These are phyloP conservation scores for Mesaphorura yosii DNA, from an alignment of 1,140 invertebrate genomes.

Conservation along the genomic window DNA sequence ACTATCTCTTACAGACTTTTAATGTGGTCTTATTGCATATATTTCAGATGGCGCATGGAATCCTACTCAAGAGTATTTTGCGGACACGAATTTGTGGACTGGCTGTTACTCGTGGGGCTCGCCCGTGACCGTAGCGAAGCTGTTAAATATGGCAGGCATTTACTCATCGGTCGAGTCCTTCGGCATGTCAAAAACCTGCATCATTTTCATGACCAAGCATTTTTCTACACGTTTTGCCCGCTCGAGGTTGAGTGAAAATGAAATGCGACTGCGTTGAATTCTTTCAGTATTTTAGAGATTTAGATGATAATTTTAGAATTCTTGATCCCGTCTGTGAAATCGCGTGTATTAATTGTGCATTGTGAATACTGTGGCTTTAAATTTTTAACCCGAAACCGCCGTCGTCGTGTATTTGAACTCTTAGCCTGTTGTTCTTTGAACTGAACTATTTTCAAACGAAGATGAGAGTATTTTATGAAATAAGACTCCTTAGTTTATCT, in stretches of 20 bases:
- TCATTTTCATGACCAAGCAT: constrained; percentile 53
- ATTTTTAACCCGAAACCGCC: too few species aligned
- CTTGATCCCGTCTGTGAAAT: too few species aligned
- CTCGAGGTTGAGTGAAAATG: neutral
- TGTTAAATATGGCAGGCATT: constrained; percentile 63
- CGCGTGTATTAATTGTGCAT: too few species aligned
- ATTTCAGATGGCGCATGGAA: constrained; percentile 52
- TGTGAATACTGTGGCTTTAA: too few species aligned
- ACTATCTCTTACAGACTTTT: constrained; percentile 12
- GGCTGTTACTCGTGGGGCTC: constrained; percentile 67
- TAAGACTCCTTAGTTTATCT: too few species aligned
- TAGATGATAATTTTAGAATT: too few species aligned
- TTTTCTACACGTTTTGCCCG: constrained; percentile 39
- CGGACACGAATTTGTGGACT: constrained; percentile 70
- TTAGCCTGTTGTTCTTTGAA: too few species aligned
- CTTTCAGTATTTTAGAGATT: too few species aligned
- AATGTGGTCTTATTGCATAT: neutral
- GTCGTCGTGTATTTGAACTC: too few species aligned
- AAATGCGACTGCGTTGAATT: neutral
- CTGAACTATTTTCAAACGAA: too few species aligned
- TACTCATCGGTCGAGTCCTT: constrained; percentile 70
- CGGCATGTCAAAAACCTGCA: constrained; percentile 66
- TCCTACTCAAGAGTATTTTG: constrained; percentile 67
- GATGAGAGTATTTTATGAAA: too few species aligned
- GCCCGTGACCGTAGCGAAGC: constrained; percentile 62